Conservation (phyloP, 2,113 vertebrate genomes). For the Oplegnathus fasciatus region DNA sequence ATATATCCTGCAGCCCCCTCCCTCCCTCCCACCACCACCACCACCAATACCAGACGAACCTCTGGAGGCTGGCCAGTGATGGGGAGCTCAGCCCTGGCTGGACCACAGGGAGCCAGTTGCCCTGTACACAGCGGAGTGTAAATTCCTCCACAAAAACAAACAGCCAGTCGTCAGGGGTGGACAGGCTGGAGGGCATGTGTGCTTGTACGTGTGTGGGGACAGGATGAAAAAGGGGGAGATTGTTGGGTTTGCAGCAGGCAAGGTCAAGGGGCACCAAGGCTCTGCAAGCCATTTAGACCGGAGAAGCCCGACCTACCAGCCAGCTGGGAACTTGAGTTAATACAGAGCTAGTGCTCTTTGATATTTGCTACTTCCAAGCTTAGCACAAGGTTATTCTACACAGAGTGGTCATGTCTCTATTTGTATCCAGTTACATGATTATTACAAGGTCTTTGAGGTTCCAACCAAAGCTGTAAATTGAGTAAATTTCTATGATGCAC, state of each 20-base stretch:
- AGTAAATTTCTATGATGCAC: slow-evolving; percentile 16
- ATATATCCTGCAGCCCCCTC: slow-evolving; percentile 42
- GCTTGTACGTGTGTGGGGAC: not conserved
- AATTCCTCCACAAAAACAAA: slow-evolving; percentile 75
- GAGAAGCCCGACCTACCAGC: not conserved
- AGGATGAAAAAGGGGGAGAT: slow-evolving; percentile 28
- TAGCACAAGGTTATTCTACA: slow-evolving; percentile 18
- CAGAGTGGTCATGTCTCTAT: not conserved
- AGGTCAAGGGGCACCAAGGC: slow-evolving; percentile 48
- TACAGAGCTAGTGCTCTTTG: slow-evolving; percentile 27
- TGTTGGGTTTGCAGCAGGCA: slow-evolving; percentile 28
- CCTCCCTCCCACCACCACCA: not conserved
- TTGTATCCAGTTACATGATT: slow-evolving; percentile 33
- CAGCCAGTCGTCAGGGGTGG: slow-evolving; percentile 69
- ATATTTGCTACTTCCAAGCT: slow-evolving; percentile 37
- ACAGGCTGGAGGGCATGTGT: slow-evolving; percentile 35
- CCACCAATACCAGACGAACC: slow-evolving; percentile 53
- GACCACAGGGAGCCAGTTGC: slow-evolving; percentile 46
- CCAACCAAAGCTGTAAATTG: slow-evolving; percentile 17
- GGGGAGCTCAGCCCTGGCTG: slow-evolving; percentile 21
- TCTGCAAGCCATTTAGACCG: slow-evolving; percentile 6
- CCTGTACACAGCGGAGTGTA: slow-evolving; percentile 59
- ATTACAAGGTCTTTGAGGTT: slow-evolving; percentile 22
- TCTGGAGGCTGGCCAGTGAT: slow-evolving; percentile 57
- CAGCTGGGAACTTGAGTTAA: slow-evolving; percentile 16